Evolutionary conservation across 2,888 invertebrate genomes (phyloP), one percentile per base, ranked within the genome.

Genomic region (Nomada lathburiana): DNA sequence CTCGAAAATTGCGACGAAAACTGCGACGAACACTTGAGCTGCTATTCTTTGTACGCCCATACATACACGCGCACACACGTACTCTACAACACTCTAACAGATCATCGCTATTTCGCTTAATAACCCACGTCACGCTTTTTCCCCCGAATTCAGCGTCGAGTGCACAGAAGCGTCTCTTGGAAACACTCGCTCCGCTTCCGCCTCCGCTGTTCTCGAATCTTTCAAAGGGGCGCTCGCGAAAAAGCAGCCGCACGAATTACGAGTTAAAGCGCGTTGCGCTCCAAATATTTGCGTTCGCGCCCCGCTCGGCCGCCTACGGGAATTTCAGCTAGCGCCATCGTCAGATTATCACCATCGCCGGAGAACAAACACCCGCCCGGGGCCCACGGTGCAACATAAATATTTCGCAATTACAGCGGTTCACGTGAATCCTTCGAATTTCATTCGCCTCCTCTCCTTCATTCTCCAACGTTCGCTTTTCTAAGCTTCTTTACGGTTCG

Each of bases 191-290:
- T 7, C 16, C 47, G 53, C 7, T 53, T 67, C 57, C 50, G 20
- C 36, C 47, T 11, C 68, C 10, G 47, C 13, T 60, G 47, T 26
- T 42, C 13, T 10, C 50, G 52, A 59, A 67, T 42, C 59, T 57
- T 68, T 68, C 60, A 42, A 59, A 50, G 60, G 23, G 47, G 36
- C 18, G 50, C 23, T 68, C n/a, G 62, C 50, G 76, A 69, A 79
- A 76, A 76, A 79, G 76, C 68, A 69, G 63, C 57, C 68, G 68
- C 68, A 63, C 57, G 62, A 79, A 76, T 76, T 63, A 79, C 76
- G 63, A 69, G 44, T 78, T 76, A 69, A 79, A 79, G 68, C 76
- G 76, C 62, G 78, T 76, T 42, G 68, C 55, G 78, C 62, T 63
- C 63, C 57, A 76, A 79, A 79, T 79, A 76, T 79, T 79, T 79